phyloP scores from a whole-genome alignment of 2,888 invertebrate genomes.

The Microctonus aethiopoides region DNA sequence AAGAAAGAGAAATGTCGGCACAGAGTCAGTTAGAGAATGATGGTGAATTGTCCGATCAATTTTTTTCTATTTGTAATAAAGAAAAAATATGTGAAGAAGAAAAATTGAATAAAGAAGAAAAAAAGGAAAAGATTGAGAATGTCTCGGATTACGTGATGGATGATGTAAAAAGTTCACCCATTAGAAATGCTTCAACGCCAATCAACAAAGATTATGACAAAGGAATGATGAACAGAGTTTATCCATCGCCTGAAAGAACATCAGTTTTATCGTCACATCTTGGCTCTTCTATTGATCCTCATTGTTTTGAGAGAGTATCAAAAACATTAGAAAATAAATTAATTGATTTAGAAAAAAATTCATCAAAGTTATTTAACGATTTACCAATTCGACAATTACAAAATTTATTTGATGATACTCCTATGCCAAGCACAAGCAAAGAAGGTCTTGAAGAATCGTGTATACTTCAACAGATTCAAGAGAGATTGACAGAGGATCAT shows the following conservation, averaged over 20 bases:
- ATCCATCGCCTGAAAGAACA: conserved; percentile 11
- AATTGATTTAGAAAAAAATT: conserved; percentile 3
- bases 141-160: neutral
- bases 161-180: neutral
- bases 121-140: neutral
- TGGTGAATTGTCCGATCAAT: neutral
- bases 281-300: neutral
- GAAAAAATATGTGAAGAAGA: neutral
- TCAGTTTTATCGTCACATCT: neutral
- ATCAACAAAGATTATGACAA: neutral
- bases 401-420: neutral
- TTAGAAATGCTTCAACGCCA: neutral
- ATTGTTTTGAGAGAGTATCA: conserved; percentile 4
- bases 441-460: conserved; percentile 4
- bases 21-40: neutral
- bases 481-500: neutral
- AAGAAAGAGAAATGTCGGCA: neutral
- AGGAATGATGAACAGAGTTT: conserved; percentile 3
- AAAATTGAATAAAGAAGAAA: neutral
- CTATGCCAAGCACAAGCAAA: conserved; percentile 20
- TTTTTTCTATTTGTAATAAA: neutral
- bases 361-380: neutral
- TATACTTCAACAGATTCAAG: neutral
- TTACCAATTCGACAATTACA: neutral
- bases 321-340: neutral